Base-by-base conservation (phyloP, 2,797 vertebrate genomes). In the Pterois miles region DNA sequence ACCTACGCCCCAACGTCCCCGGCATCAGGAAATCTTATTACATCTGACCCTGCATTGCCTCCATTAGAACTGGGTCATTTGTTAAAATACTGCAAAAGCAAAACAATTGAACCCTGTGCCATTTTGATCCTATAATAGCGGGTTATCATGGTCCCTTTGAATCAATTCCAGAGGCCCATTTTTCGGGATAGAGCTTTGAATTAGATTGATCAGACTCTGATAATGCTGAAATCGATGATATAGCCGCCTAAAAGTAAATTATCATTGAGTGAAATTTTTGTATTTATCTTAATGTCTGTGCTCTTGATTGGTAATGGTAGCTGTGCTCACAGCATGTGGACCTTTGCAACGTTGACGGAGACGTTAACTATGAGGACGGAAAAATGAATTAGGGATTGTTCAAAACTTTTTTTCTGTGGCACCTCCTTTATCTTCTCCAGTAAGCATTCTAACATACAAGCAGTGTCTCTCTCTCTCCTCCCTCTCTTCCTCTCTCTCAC, bases 1-100 rank as follows among this genome's bases (percentile, higher is more conserved):
- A 95, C 94, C 93, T 92, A 90, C 90, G 90, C 91, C 93, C 89
- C 88, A 43, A 83, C 73, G 91, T 95, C 93, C 94, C 91, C 89
- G 63, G 90, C 86, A 91, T 93, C 86, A 91, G 95, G 88, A 95
- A 96, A 96, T 96, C 91, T 80, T 91, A 95, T 96, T 96, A 96
- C 83, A 82, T 88, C 90, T 94, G 93, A 94, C 93, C 92, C 88
- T 66, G 77, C 86, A 81, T 88, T 94, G 92, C 91, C 87, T 96
- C 95, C 95, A 96, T 96, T 96, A 96, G 95, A 94, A 94, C 78
- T 81, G 77, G 86, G 92, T 93, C 95, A 96, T 96, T 95, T 94
- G 94, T 96, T 96, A 94, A 95, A 94, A 95, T 95, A 93, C 94
- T 93, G 91, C 91, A 92, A 94, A 93, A 93, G 92, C 90, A 91